Conservation (phyloP, 2,797 vertebrate species). For the Distichodus sexfasciatus region DNA sequence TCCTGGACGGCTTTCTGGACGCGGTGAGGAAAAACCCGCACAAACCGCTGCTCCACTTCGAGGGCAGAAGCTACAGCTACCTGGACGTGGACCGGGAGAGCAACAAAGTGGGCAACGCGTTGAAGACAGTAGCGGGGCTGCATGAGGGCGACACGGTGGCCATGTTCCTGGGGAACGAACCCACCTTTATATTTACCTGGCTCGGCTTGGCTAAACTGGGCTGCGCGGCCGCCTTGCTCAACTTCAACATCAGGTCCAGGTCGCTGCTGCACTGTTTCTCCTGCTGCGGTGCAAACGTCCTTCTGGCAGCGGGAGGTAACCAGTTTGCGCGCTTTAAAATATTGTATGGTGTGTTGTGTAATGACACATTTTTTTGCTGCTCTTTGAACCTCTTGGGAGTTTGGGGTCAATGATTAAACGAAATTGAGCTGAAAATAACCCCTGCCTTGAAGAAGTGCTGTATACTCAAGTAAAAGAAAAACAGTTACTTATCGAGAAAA, state of each 20-base stretch:
- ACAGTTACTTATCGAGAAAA: too few species aligned
- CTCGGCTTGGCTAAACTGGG: conserved; percentile 84
- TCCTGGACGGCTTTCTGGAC: conserved; percentile 73
- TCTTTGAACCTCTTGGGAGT: neutral
- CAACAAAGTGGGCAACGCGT: conserved; percentile 74
- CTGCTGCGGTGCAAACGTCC: conserved; percentile 78
- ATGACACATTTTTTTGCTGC: too few species aligned
- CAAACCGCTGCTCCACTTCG: conserved; percentile 75
- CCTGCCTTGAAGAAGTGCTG: neutral
- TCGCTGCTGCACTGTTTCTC: conserved; percentile 86
- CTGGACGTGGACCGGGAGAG: conserved; percentile 75
- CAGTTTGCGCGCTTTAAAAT: neutral
- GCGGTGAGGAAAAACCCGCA: conserved; percentile 61
- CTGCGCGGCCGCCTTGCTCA: conserved; percentile 82
- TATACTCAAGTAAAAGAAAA: neutral
- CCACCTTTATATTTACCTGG: conserved; percentile 79
- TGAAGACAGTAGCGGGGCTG: conserved; percentile 70
- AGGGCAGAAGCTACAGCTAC: conserved; percentile 69
- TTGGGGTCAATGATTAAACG: neutral
- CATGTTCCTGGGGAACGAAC: conserved; percentile 80
- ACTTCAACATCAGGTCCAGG: conserved; percentile 77
- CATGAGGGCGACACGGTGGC: conserved; percentile 79
- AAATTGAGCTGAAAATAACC: neutral
- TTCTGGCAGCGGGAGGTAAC: conserved; percentile 80
- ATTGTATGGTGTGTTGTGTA: too few species aligned